Percentiles rank a stretch among this genome's conserved stretches.
phyloP scores from a whole-genome alignment of 2,888 invertebrate genomes.

The Drosophila anceps region DNA sequence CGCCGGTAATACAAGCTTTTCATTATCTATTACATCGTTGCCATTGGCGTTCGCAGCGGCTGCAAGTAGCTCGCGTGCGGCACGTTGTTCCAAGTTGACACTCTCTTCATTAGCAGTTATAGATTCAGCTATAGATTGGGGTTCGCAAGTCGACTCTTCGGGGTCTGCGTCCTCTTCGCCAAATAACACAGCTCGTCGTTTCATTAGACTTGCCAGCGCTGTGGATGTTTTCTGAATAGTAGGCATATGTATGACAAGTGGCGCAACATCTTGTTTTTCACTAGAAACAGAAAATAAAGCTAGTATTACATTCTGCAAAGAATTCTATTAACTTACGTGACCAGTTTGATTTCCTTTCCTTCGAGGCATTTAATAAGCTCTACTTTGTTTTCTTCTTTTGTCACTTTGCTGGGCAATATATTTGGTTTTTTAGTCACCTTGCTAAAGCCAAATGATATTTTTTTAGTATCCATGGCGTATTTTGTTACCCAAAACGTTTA shows the following conservation, averaged over 20 bases:
- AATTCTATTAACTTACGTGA: conserved; percentile 87
- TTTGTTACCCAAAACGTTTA: conserved; percentile 46
- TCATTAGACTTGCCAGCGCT: conserved; percentile 85
- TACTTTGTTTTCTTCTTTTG: conserved; percentile 86
- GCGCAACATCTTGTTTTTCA: conserved; percentile 85
- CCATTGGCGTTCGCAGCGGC: conserved; percentile 84
- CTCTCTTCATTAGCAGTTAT: conserved; percentile 61
- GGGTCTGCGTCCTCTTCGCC: conserved; percentile 85
- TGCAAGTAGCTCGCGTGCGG: conserved; percentile 90
- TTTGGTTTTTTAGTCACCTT: conserved; percentile 88
- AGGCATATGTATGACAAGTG: conserved; percentile 89
- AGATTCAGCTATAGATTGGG: conserved; percentile 61
- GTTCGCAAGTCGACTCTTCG: conserved; percentile 31
- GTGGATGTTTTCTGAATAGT: conserved; percentile 87
- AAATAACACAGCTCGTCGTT: conserved; percentile 80
- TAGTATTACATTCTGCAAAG: neutral
- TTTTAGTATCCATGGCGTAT: conserved; percentile 88
- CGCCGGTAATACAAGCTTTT: conserved; percentile 87
- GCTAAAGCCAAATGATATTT: conserved; percentile 93
- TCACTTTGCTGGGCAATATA: conserved; percentile 79
- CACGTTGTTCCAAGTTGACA: conserved; percentile 88
- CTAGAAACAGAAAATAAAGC: conserved; percentile 74
- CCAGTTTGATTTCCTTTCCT: conserved; percentile 90
- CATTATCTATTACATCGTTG: conserved; percentile 83
- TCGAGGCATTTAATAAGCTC: conserved; percentile 92